Conservation (phyloP, 2,113 vertebrate genomes). For the Coreoperca whiteheadi region DNA sequence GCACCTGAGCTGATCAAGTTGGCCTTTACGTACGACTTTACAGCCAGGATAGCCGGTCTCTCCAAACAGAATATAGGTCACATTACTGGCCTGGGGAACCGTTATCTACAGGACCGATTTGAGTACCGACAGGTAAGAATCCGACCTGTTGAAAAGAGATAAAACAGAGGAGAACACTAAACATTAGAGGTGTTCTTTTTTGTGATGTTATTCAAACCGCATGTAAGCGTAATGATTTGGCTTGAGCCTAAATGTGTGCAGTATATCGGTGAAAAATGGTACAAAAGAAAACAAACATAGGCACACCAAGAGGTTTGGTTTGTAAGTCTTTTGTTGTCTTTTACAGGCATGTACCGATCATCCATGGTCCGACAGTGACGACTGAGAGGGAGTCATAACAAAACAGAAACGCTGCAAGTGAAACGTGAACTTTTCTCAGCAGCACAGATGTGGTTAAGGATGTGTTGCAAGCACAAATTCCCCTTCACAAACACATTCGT, state of each 20-base stretch:
- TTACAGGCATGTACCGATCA: conserved; percentile 70
- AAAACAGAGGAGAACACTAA: background rate
- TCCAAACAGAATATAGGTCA: conserved; percentile 83
- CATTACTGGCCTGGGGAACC: conserved; percentile 87
- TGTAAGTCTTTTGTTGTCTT: background rate
- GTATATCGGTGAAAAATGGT: background rate
- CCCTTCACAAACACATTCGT: background rate
- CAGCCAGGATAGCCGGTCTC: conserved; percentile 82
- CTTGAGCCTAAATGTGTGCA: background rate
- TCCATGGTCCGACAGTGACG: conserved; percentile 63
- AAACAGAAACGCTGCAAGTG: background rate
- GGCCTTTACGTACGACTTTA: conserved; percentile 87
- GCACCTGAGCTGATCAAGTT: conserved; percentile 84
- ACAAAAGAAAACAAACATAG: background rate
- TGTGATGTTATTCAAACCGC: background rate
- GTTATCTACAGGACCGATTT: conserved; percentile 84
- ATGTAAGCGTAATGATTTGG: background rate
- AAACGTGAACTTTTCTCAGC: background rate
- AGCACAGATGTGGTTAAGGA: background rate
- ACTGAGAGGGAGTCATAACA: conserved; percentile 14
- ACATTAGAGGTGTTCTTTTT: background rate
- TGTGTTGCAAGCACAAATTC: conserved; percentile 20
- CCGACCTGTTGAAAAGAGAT: background rate
- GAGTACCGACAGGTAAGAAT: conserved; percentile 73
- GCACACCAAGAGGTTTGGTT: background rate